Percentiles rank a stretch among this genome's conserved stretches.
These are phyloP conservation scores for Cyphomyrmex costatus DNA, from an alignment of 1,140 invertebrate genomes.

Conservation along the genomic window DNA sequence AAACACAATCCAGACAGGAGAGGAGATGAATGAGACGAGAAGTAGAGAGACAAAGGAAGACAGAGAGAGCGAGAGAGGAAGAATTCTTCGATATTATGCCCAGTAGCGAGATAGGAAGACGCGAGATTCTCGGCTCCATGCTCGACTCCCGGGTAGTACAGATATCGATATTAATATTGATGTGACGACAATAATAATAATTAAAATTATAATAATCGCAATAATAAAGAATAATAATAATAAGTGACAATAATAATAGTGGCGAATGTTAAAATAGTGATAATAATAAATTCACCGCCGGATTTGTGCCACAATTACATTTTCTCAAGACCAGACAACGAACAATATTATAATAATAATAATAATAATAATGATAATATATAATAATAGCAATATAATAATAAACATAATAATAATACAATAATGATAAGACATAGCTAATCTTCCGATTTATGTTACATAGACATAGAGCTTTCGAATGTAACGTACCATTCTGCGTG, in stretches of 20 bases:
- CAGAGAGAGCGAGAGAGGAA: constrained; percentile 53
- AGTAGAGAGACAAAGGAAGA: constrained; percentile 11
- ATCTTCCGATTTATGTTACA: constrained; percentile 45
- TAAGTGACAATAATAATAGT: constrained; percentile 74
- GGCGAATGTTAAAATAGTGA: constrained; percentile 75
- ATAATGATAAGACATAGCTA: constrained; percentile 75
- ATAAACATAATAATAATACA: constrained; percentile 77
- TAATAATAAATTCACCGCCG: constrained; percentile 79
- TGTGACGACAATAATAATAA: constrained; percentile 73
- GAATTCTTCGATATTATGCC: constrained; percentile 14
- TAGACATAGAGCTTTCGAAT: constrained; percentile 76
- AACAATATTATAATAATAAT: constrained; percentile 65
- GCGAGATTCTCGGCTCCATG: constrained; percentile 78
- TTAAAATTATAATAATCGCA: constrained; percentile 78
- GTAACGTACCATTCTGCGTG: constrained; percentile 71
- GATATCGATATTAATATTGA: constrained; percentile 72
- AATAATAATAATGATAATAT: constrained; percentile 56
- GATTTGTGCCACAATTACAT: constrained; percentile 63
- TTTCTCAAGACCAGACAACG: constrained; percentile 49
- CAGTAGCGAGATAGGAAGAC: constrained; percentile 57
- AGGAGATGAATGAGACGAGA: constrained; percentile 56
- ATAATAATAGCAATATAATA: constrained; percentile 70
- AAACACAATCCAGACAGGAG: constrained; percentile 44
- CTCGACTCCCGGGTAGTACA: constrained; percentile 76
- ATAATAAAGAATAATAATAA: constrained; percentile 74